Conservation (phyloP, 2,888 invertebrate species). For the Volucella inanis region DNA sequence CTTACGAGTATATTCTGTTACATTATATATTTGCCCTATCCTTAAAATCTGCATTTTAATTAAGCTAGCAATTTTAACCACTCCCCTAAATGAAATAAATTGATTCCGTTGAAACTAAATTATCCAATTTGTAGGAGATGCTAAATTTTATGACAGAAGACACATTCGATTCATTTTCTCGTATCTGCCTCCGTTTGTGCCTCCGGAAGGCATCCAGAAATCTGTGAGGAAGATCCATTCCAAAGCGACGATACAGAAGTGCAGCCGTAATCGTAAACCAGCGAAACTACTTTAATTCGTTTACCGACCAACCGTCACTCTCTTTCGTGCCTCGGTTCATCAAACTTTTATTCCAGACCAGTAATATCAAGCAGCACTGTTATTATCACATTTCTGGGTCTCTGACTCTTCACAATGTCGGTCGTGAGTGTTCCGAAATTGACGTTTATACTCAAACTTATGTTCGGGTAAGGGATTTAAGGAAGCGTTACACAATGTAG, state of each 20-base stretch:
- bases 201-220: conserved; percentile 1
- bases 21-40: not conserved
- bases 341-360: conserved; percentile 54
- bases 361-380: conserved; percentile 50
- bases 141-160: conserved; percentile 39
- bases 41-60: conserved; percentile 35
- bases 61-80: conserved; percentile 23
- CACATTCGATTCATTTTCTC: conserved; percentile 3
- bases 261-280: conserved; percentile 28
- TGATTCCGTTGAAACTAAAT: conserved; percentile 47
- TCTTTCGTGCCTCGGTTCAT: conserved; percentile 35
- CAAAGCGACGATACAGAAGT: not conserved
- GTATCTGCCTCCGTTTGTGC: not conserved
- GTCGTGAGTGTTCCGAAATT: conserved; percentile 37
- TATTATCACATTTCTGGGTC: conserved; percentile 46
- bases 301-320: not conserved
- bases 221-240: not conserved
- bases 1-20: conserved; percentile 8
- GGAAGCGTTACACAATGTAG: conserved; percentile 53
- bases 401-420: not conserved
- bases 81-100: conserved; percentile 40
- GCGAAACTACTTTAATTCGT: conserved; percentile 52
- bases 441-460: conserved; percentile 53
- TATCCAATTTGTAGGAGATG: conserved; percentile 54
- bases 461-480: conserved; percentile 16